Base-by-base conservation (phyloP, 2,797 vertebrate species). In the Centroberyx gerrardi region DNA sequence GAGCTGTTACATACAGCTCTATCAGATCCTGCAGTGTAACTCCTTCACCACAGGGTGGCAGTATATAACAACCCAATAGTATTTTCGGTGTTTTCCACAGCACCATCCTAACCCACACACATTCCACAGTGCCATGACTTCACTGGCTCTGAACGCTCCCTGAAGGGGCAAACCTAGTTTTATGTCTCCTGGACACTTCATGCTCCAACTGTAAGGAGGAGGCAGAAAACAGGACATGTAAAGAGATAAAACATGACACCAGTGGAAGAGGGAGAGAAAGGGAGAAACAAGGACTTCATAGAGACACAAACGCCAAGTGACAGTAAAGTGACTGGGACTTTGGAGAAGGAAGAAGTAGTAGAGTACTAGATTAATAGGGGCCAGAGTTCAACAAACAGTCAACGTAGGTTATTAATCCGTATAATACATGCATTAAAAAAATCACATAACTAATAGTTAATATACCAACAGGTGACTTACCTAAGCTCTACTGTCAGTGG, bases 21-120 rank as follows among this genome's bases (percentile, higher is more conserved):
- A 22, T 22, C 8, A 49, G 15, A 10, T 60, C 15, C 36, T 56
- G 69, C 52, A 80, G 1, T 80, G 73, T n/a, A 38, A 15, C 4
- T 13, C 2, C 0, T 63, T 79, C 4, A 67, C 89, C 92, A 94
- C 66, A 49, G 2, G 90, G 78, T 72, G 92, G 86, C 85, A 74
- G 76, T 55, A 62, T 80, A 15, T 28, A 18, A 71, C 51, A 76
- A 56, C 14, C 12, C 52, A 52, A 5, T 2, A 12, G 29, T 22
- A 10, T 4, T 48, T 5, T 8, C 46, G 38, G 58, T 62, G 29
- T 38, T 46, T 44, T 60, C 10, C 9, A 18, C 38, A 27, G 38
- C 22, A 40, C 60, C 51, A 40, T n/a, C 31, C 66, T 48, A 68
- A 56, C 65, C 48, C 80, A 72, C 72, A 69, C 49, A 58, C 77